Evolutionary conservation across 1,140 invertebrate genomes (phyloP).

Genomic region (Chionoecetes opilio): DNA sequence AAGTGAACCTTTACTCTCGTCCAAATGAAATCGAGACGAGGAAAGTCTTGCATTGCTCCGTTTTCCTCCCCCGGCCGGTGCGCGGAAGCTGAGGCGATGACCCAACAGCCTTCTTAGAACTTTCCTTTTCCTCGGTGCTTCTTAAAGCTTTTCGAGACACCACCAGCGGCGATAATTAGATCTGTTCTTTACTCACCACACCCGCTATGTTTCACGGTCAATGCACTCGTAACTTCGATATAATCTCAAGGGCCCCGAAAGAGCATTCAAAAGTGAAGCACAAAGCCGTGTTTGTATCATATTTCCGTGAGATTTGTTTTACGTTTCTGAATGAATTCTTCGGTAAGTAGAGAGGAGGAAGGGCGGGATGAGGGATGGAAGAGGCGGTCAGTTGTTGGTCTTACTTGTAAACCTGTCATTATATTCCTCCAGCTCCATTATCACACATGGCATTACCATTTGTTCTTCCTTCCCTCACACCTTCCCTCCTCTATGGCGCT

Average conservation of each 20-base stretch:
- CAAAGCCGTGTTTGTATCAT: not conserved
- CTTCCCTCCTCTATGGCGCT: not conserved
- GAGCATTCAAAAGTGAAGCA: not conserved
- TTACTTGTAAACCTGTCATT: not conserved
- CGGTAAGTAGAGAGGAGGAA: not conserved
- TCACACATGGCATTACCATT: not conserved
- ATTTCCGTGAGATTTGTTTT: not conserved
- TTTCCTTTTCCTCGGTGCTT: not conserved
- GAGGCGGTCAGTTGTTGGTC: not conserved
- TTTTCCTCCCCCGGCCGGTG: not conserved
- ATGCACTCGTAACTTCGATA: not conserved
- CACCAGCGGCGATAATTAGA: constrained; percentile 27
- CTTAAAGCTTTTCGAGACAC: not conserved
- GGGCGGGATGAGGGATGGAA: not conserved
- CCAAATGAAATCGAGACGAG: not conserved
- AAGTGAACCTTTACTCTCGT: not conserved
- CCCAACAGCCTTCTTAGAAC: not conserved
- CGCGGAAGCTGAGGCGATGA: not conserved
- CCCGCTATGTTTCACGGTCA: not conserved
- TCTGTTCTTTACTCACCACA: not conserved
- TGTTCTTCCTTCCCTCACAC: not conserved
- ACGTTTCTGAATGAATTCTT: not conserved
- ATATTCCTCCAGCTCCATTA: not conserved
- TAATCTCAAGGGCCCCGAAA: not conserved
- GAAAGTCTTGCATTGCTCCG: not conserved